phyloP scores from a whole-genome alignment of 1,140 invertebrate genomes.

The Bombus confusus region DNA sequence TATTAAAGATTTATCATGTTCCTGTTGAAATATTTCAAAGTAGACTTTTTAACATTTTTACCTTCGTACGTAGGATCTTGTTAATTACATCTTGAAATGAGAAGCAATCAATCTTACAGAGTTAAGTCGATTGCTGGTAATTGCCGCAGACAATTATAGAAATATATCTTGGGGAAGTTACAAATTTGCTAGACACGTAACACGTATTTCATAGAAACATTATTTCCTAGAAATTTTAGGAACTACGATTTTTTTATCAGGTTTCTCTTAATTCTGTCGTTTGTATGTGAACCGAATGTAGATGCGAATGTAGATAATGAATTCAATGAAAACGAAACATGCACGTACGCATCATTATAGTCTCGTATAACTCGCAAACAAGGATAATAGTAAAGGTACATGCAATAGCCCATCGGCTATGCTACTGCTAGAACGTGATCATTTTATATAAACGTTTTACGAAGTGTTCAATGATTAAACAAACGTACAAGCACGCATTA shows the following conservation, averaged over 20 bases:
- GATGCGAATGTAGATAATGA: neutral
- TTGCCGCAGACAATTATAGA: too few relatives aligned
- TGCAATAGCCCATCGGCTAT: neutral
- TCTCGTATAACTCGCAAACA: neutral
- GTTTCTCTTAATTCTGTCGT: neutral
- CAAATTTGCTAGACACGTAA: neutral
- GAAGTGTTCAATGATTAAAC: neutral
- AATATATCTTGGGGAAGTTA: too few relatives aligned
- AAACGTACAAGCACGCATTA: neutral
- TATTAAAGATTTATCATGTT: neutral
- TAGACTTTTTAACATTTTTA: neutral
- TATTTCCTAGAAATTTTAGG: neutral
- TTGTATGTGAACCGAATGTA: neutral
- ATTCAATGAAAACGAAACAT: too few relatives aligned
- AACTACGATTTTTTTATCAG: neutral
- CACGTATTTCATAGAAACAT: neutral
- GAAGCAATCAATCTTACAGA: neutral
- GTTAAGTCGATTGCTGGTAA: too few relatives aligned
- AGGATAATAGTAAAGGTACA: neutral
- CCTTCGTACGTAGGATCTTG: neutral
- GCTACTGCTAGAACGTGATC: neutral
- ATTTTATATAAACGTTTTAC: neutral
- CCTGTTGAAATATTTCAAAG: neutral
- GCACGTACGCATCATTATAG: neutral
- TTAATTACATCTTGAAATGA: neutral